Evolutionary conservation across 2,797 vertebrate species (phyloP).

Genomic region (Ambastaia sidthimunki): DNA sequence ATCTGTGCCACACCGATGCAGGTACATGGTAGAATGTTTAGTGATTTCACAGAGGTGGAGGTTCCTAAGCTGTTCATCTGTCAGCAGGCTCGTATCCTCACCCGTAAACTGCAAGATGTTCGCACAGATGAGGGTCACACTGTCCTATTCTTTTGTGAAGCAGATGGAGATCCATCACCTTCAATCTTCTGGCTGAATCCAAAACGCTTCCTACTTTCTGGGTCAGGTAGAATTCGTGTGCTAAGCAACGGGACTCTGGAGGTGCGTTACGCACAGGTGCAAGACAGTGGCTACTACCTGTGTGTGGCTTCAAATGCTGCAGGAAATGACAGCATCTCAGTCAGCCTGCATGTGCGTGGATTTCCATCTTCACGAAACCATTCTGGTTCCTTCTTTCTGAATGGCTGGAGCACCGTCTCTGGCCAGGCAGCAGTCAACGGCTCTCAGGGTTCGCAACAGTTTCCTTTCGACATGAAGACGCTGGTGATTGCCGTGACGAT

Average conservation of each 20-base stretch:
- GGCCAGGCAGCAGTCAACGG: slow-evolving; percentile 59
- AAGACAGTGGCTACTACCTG: slow-evolving; percentile 81
- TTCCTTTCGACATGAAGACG: slow-evolving; percentile 79
- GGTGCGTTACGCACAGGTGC: slow-evolving; percentile 81
- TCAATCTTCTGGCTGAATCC: slow-evolving; percentile 82
- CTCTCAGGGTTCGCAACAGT: slow-evolving; percentile 55
- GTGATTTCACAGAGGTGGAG: slow-evolving; percentile 75
- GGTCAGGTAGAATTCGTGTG: slow-evolving; percentile 75
- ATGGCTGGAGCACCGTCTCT: slow-evolving; percentile 69
- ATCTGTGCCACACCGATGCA: slow-evolving; percentile 76
- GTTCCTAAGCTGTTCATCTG: slow-evolving; percentile 80
- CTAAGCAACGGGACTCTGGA: slow-evolving; percentile 83
- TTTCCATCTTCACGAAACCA: slow-evolving; percentile 67
- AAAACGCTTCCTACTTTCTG: slow-evolving; percentile 67
- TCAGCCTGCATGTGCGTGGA: slow-evolving; percentile 76
- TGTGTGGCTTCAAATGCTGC: slow-evolving; percentile 85
- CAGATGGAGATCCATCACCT: slow-evolving; percentile 84
- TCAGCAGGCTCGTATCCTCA: slow-evolving; percentile 75
- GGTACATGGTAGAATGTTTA: slow-evolving; percentile 74
- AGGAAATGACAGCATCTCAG: slow-evolving; percentile 80
- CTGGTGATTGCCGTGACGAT: slow-evolving; percentile 83
- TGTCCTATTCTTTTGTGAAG: slow-evolving; percentile 78
- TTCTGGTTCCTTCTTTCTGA: slow-evolving; percentile 57
- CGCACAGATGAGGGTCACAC: slow-evolving; percentile 81
- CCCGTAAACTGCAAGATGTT: slow-evolving; percentile 69